These are phyloP conservation scores for Diuraphis noxia DNA, from an alignment of 1,140 invertebrate species.

Conservation along the genomic window DNA sequence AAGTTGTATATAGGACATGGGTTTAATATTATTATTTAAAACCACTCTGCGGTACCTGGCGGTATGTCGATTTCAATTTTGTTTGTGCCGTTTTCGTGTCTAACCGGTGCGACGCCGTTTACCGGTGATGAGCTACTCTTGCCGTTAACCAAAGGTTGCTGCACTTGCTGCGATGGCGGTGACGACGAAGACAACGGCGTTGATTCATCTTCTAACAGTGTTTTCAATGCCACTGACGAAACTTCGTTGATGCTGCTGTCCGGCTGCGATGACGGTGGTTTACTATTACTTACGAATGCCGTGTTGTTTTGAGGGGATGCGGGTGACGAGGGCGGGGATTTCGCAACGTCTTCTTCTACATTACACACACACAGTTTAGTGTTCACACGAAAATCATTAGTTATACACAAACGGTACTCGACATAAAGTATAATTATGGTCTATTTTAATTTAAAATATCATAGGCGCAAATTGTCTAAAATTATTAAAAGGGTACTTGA, in stretches of 20 bases:
- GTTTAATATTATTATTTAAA: background rate
- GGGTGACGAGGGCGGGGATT: slow-evolving; percentile 27
- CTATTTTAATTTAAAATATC: background rate
- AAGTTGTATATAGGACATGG: background rate
- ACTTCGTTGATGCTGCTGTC: background rate
- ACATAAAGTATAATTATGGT: background rate
- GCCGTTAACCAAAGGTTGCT: slow-evolving; percentile 1
- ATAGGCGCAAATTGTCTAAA: background rate
- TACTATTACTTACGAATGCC: slow-evolving; percentile 12
- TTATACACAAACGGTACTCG: background rate
- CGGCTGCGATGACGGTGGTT: background rate
- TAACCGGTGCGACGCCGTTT: slow-evolving; percentile 20
- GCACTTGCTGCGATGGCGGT: background rate
- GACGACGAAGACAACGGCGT: background rate
- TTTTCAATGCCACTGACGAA: background rate
- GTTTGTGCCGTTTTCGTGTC: slow-evolving; percentile 31
- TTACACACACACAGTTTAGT: slow-evolving; percentile 12
- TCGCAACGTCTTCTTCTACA: slow-evolving; percentile 25
- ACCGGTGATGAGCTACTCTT: background rate
- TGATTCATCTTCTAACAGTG: background rate
- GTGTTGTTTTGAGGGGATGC: background rate
- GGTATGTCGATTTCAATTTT: slow-evolving; percentile 39
- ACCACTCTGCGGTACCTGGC: slow-evolving; percentile 25
- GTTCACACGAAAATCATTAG: slow-evolving; percentile 13
- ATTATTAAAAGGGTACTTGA: background rate